A percentile compares a stretch with the other conserved stretches of the same genome.
Conservation (phyloP, 2,888 invertebrate genomes). For the Polydrusus cervinus region DNA sequence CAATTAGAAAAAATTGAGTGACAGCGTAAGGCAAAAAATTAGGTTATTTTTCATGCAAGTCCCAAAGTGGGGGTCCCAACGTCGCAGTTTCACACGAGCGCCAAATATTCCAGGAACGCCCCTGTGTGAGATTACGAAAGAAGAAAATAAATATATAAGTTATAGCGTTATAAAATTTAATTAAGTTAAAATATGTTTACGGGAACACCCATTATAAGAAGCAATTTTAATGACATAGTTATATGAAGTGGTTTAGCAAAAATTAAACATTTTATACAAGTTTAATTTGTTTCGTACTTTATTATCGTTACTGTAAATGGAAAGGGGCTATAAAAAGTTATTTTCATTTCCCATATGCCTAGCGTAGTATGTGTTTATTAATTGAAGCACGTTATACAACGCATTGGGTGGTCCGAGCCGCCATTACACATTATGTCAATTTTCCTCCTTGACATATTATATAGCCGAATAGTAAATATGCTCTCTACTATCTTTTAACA, state of each 20-base stretch:
- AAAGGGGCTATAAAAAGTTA: slow-evolving; percentile 47
- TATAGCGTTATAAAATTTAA: slow-evolving; percentile 1
- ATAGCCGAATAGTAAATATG: slow-evolving; percentile 43
- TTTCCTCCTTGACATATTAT: slow-evolving; percentile 52
- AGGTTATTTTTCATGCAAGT: too few species aligned
- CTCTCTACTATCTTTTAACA: slow-evolving; percentile 32
- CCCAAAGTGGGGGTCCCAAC: too few species aligned
- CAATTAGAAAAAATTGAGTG: too few species aligned
- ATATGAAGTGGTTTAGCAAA: slow-evolving; percentile 35
- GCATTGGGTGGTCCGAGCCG: slow-evolving; percentile 49
- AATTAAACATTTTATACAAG: slow-evolving; percentile 32
- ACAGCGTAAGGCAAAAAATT: too few species aligned
- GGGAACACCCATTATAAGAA: slow-evolving; percentile 20
- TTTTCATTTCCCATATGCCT: slow-evolving; percentile 52
- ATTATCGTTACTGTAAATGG: slow-evolving; percentile 41
- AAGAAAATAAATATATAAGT: not conserved
- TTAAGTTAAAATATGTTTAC: slow-evolving; percentile 17
- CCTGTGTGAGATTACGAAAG: too few species aligned
- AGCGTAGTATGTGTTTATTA: slow-evolving; percentile 52
- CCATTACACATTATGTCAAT: slow-evolving; percentile 51
- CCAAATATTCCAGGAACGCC: too few species aligned
- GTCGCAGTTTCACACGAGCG: too few species aligned
- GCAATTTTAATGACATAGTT: slow-evolving; percentile 30
- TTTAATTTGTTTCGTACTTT: slow-evolving; percentile 45
- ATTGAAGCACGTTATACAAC: slow-evolving; percentile 50